Conservation (phyloP, 2,113 vertebrate genomes). For the Triplophysa siluroides region DNA sequence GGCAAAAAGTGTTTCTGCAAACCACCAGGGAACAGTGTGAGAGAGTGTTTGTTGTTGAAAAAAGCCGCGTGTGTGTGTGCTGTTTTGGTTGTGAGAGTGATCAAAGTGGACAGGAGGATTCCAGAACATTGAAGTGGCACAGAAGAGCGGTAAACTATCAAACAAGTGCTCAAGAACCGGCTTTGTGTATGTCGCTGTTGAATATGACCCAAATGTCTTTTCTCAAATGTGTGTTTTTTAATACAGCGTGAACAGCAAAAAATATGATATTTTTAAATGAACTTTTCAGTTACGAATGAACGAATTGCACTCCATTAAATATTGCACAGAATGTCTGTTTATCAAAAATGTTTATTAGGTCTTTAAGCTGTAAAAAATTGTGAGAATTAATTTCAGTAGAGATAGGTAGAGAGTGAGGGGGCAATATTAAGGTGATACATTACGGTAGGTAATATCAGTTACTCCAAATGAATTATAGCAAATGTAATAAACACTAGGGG, state of each 20-base stretch:
- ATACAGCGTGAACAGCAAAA: not conserved
- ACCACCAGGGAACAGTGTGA: slow-evolving; percentile 20
- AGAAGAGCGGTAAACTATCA: slow-evolving; percentile 26
- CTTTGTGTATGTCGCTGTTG: not conserved
- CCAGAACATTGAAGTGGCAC: slow-evolving; percentile 8
- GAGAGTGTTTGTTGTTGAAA: slow-evolving; percentile 36
- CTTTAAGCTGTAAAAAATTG: not conserved
- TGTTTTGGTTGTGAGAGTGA: slow-evolving; percentile 56
- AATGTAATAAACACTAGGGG: no score
- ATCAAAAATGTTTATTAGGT: not conserved
- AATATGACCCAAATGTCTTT: slow-evolving; percentile 1
- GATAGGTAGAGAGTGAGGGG: no score
- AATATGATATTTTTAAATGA: not conserved
- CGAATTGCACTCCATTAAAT: not conserved
- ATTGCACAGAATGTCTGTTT: not conserved
- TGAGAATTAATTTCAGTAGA: not conserved
- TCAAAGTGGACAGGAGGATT: slow-evolving; percentile 57
- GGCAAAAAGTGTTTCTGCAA: slow-evolving; percentile 18
- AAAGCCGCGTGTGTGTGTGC: not conserved
- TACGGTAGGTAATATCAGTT: no score
- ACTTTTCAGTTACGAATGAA: not conserved
- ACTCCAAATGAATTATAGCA: no score
- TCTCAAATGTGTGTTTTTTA: not conserved
- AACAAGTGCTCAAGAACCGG: slow-evolving; percentile 21
- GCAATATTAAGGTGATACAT: no score